Conservation (phyloP, 2,888 invertebrate genomes). For the Boloria euphrosyne region DNA sequence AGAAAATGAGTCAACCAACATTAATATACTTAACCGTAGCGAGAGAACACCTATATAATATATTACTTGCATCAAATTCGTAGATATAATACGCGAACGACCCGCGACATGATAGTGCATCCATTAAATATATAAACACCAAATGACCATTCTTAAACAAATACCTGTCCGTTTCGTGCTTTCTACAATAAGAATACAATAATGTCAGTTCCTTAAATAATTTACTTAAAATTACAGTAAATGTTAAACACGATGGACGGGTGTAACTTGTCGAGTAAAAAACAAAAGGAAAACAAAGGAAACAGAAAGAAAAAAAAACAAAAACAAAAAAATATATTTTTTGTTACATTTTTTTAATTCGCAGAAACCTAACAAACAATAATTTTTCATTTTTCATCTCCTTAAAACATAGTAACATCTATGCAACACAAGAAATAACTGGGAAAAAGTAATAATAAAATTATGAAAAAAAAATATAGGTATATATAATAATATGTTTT, state of each 20-base stretch:
- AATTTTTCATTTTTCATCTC: slow-evolving; percentile 76
- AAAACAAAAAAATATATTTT: slow-evolving; percentile 65
- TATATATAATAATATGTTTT: slow-evolving; percentile 58
- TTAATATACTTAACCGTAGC: slow-evolving; percentile 58
- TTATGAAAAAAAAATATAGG: slow-evolving; percentile 60
- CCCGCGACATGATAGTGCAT: slow-evolving; percentile 60
- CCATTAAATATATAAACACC: slow-evolving; percentile 73
- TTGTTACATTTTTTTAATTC: slow-evolving; percentile 82
- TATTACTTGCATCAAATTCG: slow-evolving; percentile 71
- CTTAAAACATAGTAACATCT: slow-evolving; percentile 84
- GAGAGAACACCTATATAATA: slow-evolving; percentile 56
- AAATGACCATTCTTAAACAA: slow-evolving; percentile 64
- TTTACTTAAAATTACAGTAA: slow-evolving; percentile 76
- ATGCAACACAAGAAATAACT: slow-evolving; percentile 83
- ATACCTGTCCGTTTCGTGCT: slow-evolving; percentile 72
- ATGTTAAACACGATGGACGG: slow-evolving; percentile 81
- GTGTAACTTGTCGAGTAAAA: slow-evolving; percentile 77
- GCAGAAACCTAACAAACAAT: slow-evolving; percentile 84
- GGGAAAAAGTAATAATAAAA: slow-evolving; percentile 75
- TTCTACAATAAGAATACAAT: slow-evolving; percentile 67
- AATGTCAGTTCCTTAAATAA: slow-evolving; percentile 73
- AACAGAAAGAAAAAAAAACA: slow-evolving; percentile 70
- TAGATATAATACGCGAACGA: slow-evolving; percentile 54
- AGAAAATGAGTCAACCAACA: slow-evolving; percentile 39
- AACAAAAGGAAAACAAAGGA: slow-evolving; percentile 50